Conservation (phyloP, 2,888 invertebrate species). For the Cryptosula pallasiana region DNA sequence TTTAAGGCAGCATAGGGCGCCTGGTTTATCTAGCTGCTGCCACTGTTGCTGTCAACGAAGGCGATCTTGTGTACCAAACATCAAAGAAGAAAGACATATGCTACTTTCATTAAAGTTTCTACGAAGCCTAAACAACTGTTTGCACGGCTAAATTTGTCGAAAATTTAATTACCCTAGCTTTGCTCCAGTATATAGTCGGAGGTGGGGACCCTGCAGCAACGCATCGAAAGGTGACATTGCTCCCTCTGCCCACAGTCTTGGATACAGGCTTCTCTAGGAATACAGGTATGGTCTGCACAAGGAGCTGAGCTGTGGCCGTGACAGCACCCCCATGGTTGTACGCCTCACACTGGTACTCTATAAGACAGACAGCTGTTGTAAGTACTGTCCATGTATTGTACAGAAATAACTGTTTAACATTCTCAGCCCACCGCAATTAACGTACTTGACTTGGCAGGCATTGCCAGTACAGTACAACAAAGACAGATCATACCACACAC, state of each 20-base stretch:
- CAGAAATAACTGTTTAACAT: background rate
- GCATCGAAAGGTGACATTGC: background rate
- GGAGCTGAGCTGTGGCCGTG: background rate
- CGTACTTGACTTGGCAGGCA: background rate
- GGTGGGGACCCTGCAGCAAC: background rate
- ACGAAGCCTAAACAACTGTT: too few relatives aligned
- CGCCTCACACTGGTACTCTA: background rate
- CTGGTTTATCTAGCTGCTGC: too few relatives aligned
- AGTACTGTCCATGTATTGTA: background rate
- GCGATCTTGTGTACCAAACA: too few relatives aligned
- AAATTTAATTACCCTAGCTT: background rate
- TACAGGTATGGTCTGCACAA: background rate
- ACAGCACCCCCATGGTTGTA: background rate
- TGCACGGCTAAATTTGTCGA: too few relatives aligned
- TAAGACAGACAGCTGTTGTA: too few relatives aligned
- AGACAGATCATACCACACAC: too few relatives aligned
- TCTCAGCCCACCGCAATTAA: background rate
- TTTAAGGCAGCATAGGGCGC: too few relatives aligned
- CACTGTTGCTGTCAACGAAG: too few relatives aligned
- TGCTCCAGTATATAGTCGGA: conserved; percentile 21
- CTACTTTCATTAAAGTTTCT: too few relatives aligned
- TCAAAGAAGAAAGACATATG: too few relatives aligned
- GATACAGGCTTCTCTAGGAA: background rate
- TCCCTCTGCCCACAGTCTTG: background rate
- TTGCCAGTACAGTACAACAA: too few relatives aligned